These are phyloP conservation scores for Alviniconcha marisindica DNA, from an alignment of 1,140 invertebrate genomes.

Conservation along the genomic window DNA sequence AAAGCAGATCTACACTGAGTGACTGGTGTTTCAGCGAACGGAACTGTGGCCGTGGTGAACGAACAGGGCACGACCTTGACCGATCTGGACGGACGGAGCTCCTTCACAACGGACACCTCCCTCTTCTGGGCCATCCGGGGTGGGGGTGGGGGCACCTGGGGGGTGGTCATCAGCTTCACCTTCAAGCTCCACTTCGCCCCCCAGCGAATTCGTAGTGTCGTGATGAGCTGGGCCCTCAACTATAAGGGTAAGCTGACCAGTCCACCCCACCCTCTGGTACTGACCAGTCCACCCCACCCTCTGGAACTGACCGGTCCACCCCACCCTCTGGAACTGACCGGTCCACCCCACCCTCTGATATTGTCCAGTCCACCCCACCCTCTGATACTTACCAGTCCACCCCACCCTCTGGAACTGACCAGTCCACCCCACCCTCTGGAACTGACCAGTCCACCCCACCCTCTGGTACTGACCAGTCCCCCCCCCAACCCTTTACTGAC, in stretches of 20 bases:
- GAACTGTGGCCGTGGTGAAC: slow-evolving; percentile 34
- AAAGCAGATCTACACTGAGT: not conserved
- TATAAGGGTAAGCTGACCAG: not conserved
- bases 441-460: no score
- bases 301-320: no score
- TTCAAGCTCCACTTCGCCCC: slow-evolving; percentile 55
- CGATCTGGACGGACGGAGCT: not conserved
- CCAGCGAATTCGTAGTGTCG: not conserved
- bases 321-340: no score
- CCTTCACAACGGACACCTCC: slow-evolving; percentile 38
- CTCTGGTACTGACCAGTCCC: no score
- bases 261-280: no score
- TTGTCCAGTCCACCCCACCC: no score
- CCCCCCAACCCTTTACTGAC: no score
- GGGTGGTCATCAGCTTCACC: slow-evolving; percentile 50
- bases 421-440: no score
- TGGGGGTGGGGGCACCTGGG: slow-evolving; percentile 63
- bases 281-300: no score
- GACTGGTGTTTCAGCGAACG: slow-evolving; percentile 44
- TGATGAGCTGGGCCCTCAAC: not conserved
- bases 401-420: no score
- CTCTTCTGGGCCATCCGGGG: slow-evolving; percentile 65
- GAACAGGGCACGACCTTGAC: slow-evolving; percentile 26
- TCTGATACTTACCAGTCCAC: no score
- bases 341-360: no score